Evolutionary conservation across 1,140 invertebrate species (phyloP), one percentile per base, ranked within the genome.

Genomic region (Pissodes strobi): DNA sequence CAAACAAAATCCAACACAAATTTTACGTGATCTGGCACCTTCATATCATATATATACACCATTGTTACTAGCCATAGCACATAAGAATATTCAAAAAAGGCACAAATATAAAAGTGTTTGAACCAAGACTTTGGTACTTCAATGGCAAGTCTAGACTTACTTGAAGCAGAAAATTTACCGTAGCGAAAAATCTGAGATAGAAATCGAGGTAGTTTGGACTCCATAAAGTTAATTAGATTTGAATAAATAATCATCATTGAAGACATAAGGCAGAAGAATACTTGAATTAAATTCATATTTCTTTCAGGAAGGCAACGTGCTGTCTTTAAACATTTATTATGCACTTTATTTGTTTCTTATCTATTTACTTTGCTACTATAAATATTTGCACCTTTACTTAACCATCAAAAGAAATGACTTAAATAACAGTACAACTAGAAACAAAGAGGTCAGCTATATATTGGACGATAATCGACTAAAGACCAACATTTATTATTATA

Each of bases 101-200:
- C 83, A 70, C 88, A 85, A 3, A 85, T 56, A 72, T 92, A 92
- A 72, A 91, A 91, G 78, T 92, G 90, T 70, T 77, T 82, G 69
- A 90, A 92, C 79, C 84, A 88, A 56, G 85, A 82, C 78, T 91
- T 92, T 0, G 89, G 88, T 43, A 92, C 79, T 79, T 91, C 86
- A 23, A 84, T 71, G 38, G 77, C 76, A 9, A 87, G 66, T 34
- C 84, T 69, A 17, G 78, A 74, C 10, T 77, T 76, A 49, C 79
- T 80, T 67, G 82, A 81, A 64, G 82, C 81, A 0, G 82, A 79
- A 73, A 86, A 88, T 77, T 89, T 89, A 10, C 90, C 90, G 73
- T 89, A 90, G 15, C 84, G 80, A 74, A 84, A 88, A 0, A 79
- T 79, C 72, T 86, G 84, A 5, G 78, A 81, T 2, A 91, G 76